These are phyloP conservation scores for Pituophis catenifer DNA, from an alignment of 2,113 vertebrate genomes.

Conservation along the genomic window DNA sequence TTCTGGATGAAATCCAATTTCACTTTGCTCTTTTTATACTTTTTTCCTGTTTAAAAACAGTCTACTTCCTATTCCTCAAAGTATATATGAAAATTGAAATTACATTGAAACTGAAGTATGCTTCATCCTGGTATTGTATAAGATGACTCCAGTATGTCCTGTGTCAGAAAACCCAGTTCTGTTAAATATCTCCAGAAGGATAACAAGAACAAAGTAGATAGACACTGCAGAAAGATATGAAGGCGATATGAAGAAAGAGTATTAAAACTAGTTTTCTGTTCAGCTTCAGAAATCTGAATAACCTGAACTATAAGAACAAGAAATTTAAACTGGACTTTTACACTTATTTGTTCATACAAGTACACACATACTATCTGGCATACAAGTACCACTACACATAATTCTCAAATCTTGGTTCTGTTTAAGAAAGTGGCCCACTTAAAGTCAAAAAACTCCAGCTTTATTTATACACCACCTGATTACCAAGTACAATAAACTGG, in stretches of 20 bases:
- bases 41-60: not conserved
- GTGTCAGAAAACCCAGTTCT: not conserved
- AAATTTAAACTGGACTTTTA: not conserved
- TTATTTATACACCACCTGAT: not conserved
- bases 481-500: not conserved
- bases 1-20: not conserved
- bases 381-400: not conserved
- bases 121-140: slow-evolving; percentile 12
- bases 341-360: not conserved
- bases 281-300: not conserved
- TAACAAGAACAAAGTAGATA: not conserved
- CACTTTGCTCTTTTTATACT: not conserved
- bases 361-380: not conserved
- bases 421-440: not conserved
- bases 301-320: not conserved
- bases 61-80: not conserved
- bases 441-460: not conserved
- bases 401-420: not conserved
- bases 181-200: not conserved
- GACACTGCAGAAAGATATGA: not conserved
- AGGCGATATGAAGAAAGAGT: not conserved
- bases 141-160: not conserved
- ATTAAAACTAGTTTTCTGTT: not conserved
- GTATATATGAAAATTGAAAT: not conserved
- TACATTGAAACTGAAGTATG: not conserved